phyloP scores from a whole-genome alignment of 1,140 invertebrate species.

The Apis florea region DNA sequence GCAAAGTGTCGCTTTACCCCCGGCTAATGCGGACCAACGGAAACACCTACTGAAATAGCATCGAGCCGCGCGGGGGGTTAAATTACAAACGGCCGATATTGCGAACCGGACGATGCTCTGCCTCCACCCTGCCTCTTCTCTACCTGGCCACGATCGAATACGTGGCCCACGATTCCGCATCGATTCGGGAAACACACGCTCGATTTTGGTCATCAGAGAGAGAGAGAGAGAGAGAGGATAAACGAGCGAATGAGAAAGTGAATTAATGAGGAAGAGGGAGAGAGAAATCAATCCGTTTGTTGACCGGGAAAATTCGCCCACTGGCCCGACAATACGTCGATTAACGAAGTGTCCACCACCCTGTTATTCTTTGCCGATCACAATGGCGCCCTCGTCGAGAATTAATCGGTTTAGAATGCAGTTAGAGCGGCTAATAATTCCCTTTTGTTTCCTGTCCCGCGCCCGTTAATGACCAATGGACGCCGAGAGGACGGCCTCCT shows the following conservation, averaged over 20 bases:
- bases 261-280: constrained; percentile 7
- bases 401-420: constrained; percentile 67
- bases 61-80: neutral
- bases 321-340: constrained; percentile 66
- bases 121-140: too few species aligned
- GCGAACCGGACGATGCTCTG: neutral
- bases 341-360: constrained; percentile 66
- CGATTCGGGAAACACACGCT: constrained; percentile 24
- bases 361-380: constrained; percentile 60
- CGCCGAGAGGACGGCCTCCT: constrained; percentile 18
- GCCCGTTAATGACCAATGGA: constrained; percentile 60
- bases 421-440: constrained; percentile 70
- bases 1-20: constrained; percentile 23
- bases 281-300: constrained; percentile 68
- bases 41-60: constrained; percentile 19
- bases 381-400: constrained; percentile 61
- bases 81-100: constrained; percentile 44
- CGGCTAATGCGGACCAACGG: constrained; percentile 8
- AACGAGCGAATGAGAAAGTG: constrained; percentile 4
- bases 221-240: neutral
- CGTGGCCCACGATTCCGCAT: neutral
- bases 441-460: constrained; percentile 61
- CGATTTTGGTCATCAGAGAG: too few species aligned
- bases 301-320: constrained; percentile 42
- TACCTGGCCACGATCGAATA: neutral